Evolutionary conservation across 2,113 vertebrate species (phyloP).

Genomic region (Chaetodon trifascialis): DNA sequence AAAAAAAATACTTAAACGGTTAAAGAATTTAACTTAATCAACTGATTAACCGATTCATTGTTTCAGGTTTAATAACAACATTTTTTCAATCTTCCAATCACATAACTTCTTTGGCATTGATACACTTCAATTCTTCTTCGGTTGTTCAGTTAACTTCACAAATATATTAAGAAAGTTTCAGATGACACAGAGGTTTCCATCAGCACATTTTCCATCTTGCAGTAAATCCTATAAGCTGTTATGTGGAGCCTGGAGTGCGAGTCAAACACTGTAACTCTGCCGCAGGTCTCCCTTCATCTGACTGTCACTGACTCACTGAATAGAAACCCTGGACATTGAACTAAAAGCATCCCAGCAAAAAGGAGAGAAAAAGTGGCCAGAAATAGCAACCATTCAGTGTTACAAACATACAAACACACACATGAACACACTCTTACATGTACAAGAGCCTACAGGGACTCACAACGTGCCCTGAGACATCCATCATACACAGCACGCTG

Average conservation of each 20-base stretch:
- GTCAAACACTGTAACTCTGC: constrained; percentile 8
- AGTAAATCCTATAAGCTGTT: background rate
- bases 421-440: constrained; percentile 29
- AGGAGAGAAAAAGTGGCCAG: constrained; percentile 25
- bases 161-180: constrained; percentile 2
- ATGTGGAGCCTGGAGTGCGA: background rate
- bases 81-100: background rate
- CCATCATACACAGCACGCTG: constrained; percentile 44
- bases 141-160: background rate
- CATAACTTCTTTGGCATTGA: background rate
- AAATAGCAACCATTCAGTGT: constrained; percentile 56
- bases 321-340: constrained; percentile 14
- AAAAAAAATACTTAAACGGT: too few relatives aligned
- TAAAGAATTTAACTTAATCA: background rate
- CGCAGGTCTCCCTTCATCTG: constrained; percentile 7
- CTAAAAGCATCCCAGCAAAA: constrained; percentile 13
- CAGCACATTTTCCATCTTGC: too few relatives aligned
- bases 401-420: constrained; percentile 8
- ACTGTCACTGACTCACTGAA: constrained; percentile 12
- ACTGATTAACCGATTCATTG: background rate
- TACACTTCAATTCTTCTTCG: background rate
- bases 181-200: background rate
- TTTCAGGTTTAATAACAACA: background rate
- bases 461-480: constrained; percentile 7
- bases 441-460: constrained; percentile 22